Evolutionary conservation across 1,140 invertebrate species (phyloP).

Genomic region (Drosophila grimshawi): DNA sequence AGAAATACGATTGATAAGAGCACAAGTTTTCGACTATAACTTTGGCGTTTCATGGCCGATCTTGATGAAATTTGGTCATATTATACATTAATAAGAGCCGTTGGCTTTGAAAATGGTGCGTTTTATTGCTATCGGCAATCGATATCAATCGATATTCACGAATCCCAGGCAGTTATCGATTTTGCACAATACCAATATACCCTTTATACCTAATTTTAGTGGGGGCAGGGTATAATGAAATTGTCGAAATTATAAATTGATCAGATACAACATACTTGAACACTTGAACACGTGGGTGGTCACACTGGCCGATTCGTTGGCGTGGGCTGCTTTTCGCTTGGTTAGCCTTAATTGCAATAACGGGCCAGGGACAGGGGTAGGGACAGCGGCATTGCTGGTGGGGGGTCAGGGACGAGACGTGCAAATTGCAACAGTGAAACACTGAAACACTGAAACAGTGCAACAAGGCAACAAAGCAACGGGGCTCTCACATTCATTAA

Average conservation of each 20-base stretch:
- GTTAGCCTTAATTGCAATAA: conserved; percentile 74
- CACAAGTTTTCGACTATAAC: too few relatives aligned
- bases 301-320: conserved; percentile 10
- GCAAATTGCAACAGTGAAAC: conserved; percentile 4
- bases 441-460: conserved; percentile 12
- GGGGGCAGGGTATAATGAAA: conserved; percentile 36
- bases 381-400: background rate
- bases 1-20: too few relatives aligned
- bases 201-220: too few relatives aligned
- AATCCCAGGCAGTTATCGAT: too few relatives aligned
- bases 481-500: conserved; percentile 76
- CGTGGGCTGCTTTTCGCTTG: conserved; percentile 47
- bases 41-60: too few relatives aligned
- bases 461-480: conserved; percentile 42
- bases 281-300: conserved; percentile 50
- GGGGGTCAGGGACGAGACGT: background rate
- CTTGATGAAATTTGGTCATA: too few relatives aligned
- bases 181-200: too few relatives aligned
- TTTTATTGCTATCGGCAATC: too few relatives aligned
- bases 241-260: conserved; percentile 75
- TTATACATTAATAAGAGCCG: too few relatives aligned
- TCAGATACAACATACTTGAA: conserved; percentile 24
- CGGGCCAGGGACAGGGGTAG: background rate
- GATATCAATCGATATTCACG: too few relatives aligned
- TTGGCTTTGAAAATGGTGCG: too few relatives aligned